Percentiles rank a stretch among this genome's conserved stretches.
Conservation (phyloP, 2,797 vertebrate species). For the Florisuga fusca region DNA sequence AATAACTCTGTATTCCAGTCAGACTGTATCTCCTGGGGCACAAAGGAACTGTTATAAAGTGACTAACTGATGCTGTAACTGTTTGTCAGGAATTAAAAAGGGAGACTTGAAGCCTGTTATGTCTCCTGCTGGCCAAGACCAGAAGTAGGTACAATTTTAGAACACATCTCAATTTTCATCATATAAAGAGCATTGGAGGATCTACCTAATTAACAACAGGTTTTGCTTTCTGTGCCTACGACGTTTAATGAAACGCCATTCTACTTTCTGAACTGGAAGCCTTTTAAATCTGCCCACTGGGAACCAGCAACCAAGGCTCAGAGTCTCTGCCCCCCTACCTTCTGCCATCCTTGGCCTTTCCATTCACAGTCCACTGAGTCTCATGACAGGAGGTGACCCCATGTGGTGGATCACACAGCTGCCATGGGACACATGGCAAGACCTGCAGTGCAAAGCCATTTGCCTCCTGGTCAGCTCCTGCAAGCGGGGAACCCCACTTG, state of each 20-base stretch:
- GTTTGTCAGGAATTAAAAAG: not conserved
- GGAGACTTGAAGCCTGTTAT: not conserved
- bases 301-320: not conserved
- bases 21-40: not conserved
- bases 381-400: not conserved
- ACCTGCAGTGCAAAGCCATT: not conserved
- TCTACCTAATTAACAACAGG: not conserved
- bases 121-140: not conserved
- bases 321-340: not conserved
- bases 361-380: not conserved
- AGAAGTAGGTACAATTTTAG: not conserved
- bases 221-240: not conserved
- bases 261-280: not conserved
- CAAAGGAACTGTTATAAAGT: not conserved
- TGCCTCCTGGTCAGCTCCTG: not conserved
- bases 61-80: not conserved
- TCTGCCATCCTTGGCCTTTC: not conserved
- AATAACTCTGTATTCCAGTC: not conserved
- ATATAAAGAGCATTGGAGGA: not conserved
- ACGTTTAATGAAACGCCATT: not conserved
- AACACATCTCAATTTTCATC: not conserved
- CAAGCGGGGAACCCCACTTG: not conserved
- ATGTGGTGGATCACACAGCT: not conserved
- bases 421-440: rapidly evolving
- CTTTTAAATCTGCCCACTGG: not conserved